Evolutionary conservation across 1,140 invertebrate genomes (phyloP).

Genomic region (Diorhabda carinulata): DNA sequence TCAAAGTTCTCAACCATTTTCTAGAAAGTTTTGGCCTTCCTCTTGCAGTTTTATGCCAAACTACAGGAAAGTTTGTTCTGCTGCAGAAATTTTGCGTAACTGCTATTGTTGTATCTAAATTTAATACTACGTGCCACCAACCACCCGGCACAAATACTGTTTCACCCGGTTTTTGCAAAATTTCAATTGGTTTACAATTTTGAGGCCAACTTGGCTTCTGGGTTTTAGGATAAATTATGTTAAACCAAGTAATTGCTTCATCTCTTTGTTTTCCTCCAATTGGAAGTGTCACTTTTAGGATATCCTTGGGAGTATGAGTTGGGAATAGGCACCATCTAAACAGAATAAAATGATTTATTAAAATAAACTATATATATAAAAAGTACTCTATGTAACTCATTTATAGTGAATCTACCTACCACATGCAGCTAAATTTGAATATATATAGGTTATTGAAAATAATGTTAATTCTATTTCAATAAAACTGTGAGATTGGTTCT

Average conservation of each 20-base stretch:
- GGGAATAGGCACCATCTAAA: constrained; percentile 95
- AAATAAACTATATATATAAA: constrained; percentile 5
- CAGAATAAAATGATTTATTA: constrained; percentile 1
- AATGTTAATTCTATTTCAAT: too few species aligned
- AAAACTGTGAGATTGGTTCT: too few species aligned
- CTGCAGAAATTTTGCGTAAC: constrained; percentile 99
- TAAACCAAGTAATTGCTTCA: constrained; percentile 98
- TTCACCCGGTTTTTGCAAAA: constrained; percentile 94
- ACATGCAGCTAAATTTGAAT: too few species aligned
- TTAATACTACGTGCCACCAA: constrained; percentile 99
- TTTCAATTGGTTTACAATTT: constrained; percentile 90
- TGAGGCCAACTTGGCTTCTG: constrained; percentile 84
- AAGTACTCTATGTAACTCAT: too few species aligned
- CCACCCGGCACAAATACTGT: constrained; percentile 98
- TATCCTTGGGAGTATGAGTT: constrained; percentile 90
- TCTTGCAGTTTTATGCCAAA: constrained; percentile 97
- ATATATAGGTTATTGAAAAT: too few species aligned
- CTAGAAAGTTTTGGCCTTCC: constrained; percentile 88
- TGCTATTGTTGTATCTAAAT: constrained; percentile 92
- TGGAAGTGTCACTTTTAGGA: constrained; percentile 83
- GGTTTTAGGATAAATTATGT: constrained; percentile 92
- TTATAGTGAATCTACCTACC: too few species aligned
- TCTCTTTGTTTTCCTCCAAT: constrained; percentile 95
- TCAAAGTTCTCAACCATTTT: constrained; percentile 53
- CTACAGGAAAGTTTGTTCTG: constrained; percentile 91